Conservation (phyloP, 2,888 invertebrate species). For the Aleiodes testaceus region DNA sequence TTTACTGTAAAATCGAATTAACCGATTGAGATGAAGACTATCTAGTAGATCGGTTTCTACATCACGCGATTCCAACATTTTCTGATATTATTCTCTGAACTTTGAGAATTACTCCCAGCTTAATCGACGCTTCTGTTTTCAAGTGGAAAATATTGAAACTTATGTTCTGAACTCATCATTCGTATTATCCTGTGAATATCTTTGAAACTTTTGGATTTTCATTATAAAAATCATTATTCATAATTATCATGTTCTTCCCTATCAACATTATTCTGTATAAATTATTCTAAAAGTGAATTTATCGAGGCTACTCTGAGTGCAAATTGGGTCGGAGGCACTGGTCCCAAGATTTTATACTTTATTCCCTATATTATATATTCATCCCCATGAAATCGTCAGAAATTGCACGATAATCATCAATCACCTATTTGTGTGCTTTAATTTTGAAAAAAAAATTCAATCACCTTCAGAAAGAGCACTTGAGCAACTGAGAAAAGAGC, state of each 20-base stretch:
- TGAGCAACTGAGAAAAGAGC: not conserved
- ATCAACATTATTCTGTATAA: not conserved
- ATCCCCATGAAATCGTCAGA: no score
- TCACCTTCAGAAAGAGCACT: not conserved
- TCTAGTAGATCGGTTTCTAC: constrained; percentile 20
- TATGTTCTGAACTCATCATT: no score
- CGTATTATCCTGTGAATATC: no score
- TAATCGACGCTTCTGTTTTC: no score
- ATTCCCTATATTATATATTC: not conserved
- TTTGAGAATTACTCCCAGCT: not conserved
- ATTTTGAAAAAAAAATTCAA: no score
- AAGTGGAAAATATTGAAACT: no score
- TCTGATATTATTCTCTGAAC: not conserved
- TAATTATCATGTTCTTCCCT: constrained; percentile 28
- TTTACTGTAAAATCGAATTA: constrained; percentile 34
- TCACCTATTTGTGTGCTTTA: not conserved
- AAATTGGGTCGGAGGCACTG: constrained; percentile 66
- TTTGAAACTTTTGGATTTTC: not conserved
- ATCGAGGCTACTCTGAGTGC: constrained; percentile 41
- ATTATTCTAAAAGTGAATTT: not conserved
- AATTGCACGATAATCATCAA: not conserved
- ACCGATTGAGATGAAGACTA: constrained; percentile 30
- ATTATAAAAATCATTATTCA: not conserved
- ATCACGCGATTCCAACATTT: constrained; percentile 32
- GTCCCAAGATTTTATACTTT: constrained; percentile 47